These are phyloP conservation scores for Anas georgica DNA, from an alignment of 2,797 vertebrate species.

Conservation along the genomic window DNA sequence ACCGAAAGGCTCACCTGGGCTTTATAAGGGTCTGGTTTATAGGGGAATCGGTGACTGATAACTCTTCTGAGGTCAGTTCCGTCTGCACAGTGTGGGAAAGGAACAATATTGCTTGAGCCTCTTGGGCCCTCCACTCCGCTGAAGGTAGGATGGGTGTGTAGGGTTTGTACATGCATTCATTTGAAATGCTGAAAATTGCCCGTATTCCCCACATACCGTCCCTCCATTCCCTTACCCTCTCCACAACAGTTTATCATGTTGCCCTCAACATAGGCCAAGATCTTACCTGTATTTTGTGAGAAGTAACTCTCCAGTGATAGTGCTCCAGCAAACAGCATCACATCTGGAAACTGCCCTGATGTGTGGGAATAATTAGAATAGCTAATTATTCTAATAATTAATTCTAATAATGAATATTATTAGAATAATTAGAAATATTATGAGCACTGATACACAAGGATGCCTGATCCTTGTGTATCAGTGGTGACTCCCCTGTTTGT, in stretches of 20 bases:
- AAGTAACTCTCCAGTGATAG: accelerated
- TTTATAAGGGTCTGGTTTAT: background rate
- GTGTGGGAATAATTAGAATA: background rate
- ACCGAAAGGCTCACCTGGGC: background rate
- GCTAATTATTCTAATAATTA: too few species aligned
- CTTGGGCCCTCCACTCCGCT: background rate
- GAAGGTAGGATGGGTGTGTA: background rate
- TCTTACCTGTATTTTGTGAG: background rate
- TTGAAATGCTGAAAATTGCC: background rate
- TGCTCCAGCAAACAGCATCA: background rate
- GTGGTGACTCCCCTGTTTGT: background rate
- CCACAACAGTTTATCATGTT: background rate
- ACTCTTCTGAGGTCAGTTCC: background rate
- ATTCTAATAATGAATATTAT: too few species aligned
- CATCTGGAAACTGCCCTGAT: background rate
- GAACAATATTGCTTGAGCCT: background rate
- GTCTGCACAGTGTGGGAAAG: background rate
- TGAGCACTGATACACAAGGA: too few species aligned
- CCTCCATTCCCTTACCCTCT: background rate
- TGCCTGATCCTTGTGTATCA: background rate
- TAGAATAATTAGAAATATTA: too few species aligned
- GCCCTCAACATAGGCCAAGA: background rate
- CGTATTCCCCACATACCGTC: accelerated
- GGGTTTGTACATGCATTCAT: accelerated
- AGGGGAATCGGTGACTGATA: background rate